Evolutionary conservation across 1,140 invertebrate genomes (phyloP), one percentile per base, ranked within the genome.

Genomic region (Pseudoatta argentina): DNA sequence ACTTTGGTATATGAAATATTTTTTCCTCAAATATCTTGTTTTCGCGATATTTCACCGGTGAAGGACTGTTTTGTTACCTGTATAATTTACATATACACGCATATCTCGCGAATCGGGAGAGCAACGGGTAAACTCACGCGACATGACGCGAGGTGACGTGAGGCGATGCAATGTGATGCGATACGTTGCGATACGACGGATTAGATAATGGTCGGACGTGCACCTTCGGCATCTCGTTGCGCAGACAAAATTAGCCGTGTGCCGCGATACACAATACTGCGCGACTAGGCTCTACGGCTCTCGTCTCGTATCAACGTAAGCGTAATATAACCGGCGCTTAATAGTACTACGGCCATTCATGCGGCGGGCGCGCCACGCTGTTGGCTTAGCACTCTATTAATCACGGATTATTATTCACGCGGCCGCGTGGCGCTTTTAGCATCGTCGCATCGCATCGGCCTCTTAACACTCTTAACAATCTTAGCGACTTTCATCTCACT

Each of bases 381-480:
- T 69, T 88, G 91, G 91, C 91, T 92, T 91, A 92, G 91, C 91
- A 91, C 92, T 93, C 93, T 93, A 94, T 94, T 94, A 94, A 94
- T 93, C 93, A 94, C 87, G 91, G 93, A 94, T 94, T 94, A 94
- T 94, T 94, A 93, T 94, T 94, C 93, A 94, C 93, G 92, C 91
- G 87, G 83, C 86, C 85, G 90, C 88, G 91, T 86, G 90, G 85
- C 86, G 92, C 93, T 92, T 93, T 94, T 94, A 92, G 87, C 92
- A 87, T 44, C 78, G 48, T 44, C 39, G 34, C 7, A 7, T 34
- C 7, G 34, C 34, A 5, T 4, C 48, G 88, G 34, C 14, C 79
- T 61, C 59, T 83, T 83, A 75, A 69, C 27, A 34, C 30, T 34
- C 30, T 34, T 34, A 34, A 5, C 30, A 6, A 6, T 34, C 30